Evolutionary conservation across 2,113 vertebrate species (phyloP).

Genomic region (Pavo muticus): DNA sequence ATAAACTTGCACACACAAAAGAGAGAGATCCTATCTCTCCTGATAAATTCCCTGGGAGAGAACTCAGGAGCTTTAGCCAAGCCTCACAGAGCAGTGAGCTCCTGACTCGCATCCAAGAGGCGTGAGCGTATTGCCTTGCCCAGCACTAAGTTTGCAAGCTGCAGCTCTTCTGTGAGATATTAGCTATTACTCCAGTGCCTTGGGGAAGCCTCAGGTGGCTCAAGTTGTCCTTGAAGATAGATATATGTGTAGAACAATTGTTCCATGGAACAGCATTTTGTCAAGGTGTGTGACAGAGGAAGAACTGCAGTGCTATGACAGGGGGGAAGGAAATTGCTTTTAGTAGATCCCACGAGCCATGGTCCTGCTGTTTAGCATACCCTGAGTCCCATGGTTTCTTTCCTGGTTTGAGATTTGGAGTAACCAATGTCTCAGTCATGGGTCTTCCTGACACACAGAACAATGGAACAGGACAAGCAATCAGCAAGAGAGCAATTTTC

Average conservation of each 20-base stretch:
- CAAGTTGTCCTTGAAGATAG: not conserved
- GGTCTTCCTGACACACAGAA: not conserved
- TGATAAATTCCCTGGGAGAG: conserved; percentile 39
- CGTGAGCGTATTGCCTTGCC: not conserved
- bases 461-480: not conserved
- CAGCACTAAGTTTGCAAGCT: not conserved
- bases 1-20: conserved; percentile 29
- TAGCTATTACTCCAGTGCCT: not conserved
- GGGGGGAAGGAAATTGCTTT: not conserved
- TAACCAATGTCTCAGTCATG: not conserved
- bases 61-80: conserved; percentile 13
- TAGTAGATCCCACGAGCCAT: not conserved
- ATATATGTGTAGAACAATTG: not conserved
- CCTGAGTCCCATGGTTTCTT: not conserved
- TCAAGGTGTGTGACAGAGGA: not conserved
- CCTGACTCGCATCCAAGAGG: conserved; percentile 44
- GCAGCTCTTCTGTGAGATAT: conserved; percentile 11
- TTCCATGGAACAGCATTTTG: conserved; percentile 17
- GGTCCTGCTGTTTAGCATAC: not conserved
- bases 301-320: not conserved
- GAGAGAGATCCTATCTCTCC: conserved; percentile 31
- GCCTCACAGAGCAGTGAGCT: conserved; percentile 32
- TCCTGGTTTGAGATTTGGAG: not conserved
- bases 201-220: conserved; percentile 9
- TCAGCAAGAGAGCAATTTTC: not conserved